These are phyloP conservation scores for Pithys albifrons DNA, from an alignment of 2,113 vertebrate genomes.

Conservation along the genomic window DNA sequence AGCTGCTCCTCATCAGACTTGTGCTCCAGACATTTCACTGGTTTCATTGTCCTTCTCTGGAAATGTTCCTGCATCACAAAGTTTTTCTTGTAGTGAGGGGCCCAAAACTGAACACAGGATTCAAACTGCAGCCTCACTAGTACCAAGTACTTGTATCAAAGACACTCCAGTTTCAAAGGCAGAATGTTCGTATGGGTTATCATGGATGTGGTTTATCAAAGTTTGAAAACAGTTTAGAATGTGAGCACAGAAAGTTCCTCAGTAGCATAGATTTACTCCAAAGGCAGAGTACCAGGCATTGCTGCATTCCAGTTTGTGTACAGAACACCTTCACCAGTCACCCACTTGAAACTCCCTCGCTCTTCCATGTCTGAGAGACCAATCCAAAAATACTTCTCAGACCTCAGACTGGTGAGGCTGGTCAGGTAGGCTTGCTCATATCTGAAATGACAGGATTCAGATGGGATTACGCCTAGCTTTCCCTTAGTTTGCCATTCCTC, in stretches of 20 bases:
- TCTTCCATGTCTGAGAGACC: slow-evolving; percentile 81
- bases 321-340: slow-evolving; percentile 69
- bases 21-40: not conserved
- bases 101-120: not conserved
- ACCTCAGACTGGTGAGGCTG: slow-evolving; percentile 85
- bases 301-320: slow-evolving; percentile 89
- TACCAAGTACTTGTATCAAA: not conserved
- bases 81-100: not conserved
- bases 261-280: not conserved
- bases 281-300: slow-evolving; percentile 85
- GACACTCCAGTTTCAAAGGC: not conserved
- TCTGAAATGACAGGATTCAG: slow-evolving; percentile 66
- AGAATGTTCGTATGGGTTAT: not conserved
- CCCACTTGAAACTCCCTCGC: slow-evolving; percentile 81
- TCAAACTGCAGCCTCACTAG: not conserved
- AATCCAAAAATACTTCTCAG: slow-evolving; percentile 91
- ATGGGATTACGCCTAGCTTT: not conserved
- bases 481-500: not conserved
- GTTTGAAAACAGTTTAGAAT: not conserved
- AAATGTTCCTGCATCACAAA: fast-evolving
- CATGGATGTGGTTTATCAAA: not conserved
- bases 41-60: not conserved
- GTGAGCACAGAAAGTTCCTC: not conserved
- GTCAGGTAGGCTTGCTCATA: slow-evolving; percentile 91
- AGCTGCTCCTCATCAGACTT: not conserved